Percentiles rank a stretch among this genome's conserved stretches.
Evolutionary conservation across 2,797 vertebrate species (phyloP).

Genomic region (Acipenser transmontanus): DNA sequence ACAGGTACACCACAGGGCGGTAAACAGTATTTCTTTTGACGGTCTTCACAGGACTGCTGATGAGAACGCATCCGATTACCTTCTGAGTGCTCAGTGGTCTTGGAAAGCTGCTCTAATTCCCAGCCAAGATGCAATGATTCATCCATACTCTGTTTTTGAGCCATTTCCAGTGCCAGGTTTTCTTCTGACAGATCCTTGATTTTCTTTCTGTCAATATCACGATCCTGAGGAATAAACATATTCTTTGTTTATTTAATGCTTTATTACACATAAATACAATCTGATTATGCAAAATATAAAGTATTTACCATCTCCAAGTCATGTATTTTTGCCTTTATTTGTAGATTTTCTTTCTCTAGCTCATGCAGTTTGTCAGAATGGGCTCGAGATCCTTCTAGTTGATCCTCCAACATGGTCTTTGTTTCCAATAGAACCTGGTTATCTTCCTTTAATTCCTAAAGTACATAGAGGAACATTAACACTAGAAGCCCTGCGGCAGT

Average conservation of each 20-base stretch:
- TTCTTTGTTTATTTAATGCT: background rate
- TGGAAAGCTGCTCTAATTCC: constrained; percentile 88
- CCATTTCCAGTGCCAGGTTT: constrained; percentile 84
- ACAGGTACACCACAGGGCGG: background rate
- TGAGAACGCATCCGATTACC: constrained; percentile 46
- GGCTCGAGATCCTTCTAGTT: constrained; percentile 73
- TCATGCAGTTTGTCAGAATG: constrained; percentile 88
- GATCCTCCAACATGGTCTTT: constrained; percentile 87
- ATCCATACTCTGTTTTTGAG: constrained; percentile 91
- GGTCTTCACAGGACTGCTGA: background rate
- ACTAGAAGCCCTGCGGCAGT: constrained; percentile 4
- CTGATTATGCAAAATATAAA: background rate
- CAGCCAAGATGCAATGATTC: constrained; percentile 89
- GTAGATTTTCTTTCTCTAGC: constrained; percentile 82
- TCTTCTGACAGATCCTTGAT: constrained; percentile 90
- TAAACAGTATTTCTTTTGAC: background rate
- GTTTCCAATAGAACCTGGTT: constrained; percentile 88
- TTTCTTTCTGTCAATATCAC: constrained; percentile 73
- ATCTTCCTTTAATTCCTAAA: constrained; percentile 86
- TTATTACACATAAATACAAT: background rate
- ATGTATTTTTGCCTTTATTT: constrained; percentile 76
- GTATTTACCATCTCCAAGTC: constrained; percentile 84
- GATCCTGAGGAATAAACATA: constrained; percentile 55
- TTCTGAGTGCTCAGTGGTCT: constrained; percentile 70
- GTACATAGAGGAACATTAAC: background rate